These are phyloP conservation scores for Microctonus hyperodae DNA, from an alignment of 2,888 invertebrate species.

Conservation along the genomic window DNA sequence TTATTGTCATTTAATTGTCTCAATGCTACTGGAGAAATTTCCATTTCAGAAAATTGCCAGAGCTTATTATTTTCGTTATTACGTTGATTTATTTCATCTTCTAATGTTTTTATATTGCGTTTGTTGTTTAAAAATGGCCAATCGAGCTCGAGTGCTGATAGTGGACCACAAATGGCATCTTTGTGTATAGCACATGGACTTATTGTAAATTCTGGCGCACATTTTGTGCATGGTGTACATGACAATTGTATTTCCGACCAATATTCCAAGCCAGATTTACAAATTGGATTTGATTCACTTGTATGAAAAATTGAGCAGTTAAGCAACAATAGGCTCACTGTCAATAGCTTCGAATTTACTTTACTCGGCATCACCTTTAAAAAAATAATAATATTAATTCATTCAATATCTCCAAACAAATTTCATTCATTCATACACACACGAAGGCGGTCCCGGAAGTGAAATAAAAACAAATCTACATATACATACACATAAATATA, in stretches of 20 bases:
- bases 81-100: background rate
- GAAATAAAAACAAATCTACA: background rate
- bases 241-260: constrained; percentile 72
- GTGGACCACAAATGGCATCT: constrained; percentile 77
- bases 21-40: constrained; percentile 18
- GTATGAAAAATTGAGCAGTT: constrained; percentile 21
- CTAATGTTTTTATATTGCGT: background rate
- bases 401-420: background rate
- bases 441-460: background rate
- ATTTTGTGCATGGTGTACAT: constrained; percentile 77
- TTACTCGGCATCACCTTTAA: constrained; percentile 55
- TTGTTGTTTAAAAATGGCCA: constrained; percentile 65
- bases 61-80: background rate
- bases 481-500: no score
- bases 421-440: background rate
- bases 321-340: constrained; percentile 49
- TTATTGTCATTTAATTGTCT: constrained; percentile 9
- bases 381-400: background rate
- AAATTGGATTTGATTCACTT: constrained; percentile 50
- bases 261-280: constrained; percentile 70
- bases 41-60: constrained; percentile 12
- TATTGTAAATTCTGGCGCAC: constrained; percentile 71
- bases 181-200: constrained; percentile 78
- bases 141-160: constrained; percentile 72
- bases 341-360: constrained; percentile 47